Base-by-base conservation (phyloP, 2,113 vertebrate genomes). In the Nematolebias whitei region DNA sequence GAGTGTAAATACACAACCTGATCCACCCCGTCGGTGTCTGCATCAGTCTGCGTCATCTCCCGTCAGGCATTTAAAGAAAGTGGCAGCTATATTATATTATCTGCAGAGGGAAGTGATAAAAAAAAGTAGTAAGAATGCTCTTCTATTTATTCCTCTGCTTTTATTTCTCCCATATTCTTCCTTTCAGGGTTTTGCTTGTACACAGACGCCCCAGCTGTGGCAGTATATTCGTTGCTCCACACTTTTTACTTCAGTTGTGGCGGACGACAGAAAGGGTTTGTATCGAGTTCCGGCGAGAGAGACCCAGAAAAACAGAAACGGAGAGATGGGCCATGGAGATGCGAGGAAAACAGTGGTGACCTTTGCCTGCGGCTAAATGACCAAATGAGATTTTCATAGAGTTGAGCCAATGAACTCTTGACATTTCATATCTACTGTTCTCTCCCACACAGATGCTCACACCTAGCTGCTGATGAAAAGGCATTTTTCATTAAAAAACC, bases 191-290 rank as follows among this genome's bases (percentile, higher is more conserved):
- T 50, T 57, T 59, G 60, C 71, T 67, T 20, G 3, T 41, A 58
- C 49, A 61, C 61, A 62, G 73, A 54, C 65, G 53, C 20, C 70
- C 74, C 85, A 83, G 83, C 86, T 88, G 75, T 47, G 76, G 58
- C 78, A 79, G 47, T 20, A 47, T 47, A 68, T 82, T 70, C 63
- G 32, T 80, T 74, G 84, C 65, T 61, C 24, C 85, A 80, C 44
- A 22, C 2, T 56, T 73, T 35, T 78, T 71, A 49, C 64, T 66
- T 71, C 44, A 57, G 41, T 84, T 86, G 85, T 84, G 51, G 81
- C 69, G 86, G 52, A 74, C 58, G 84, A 87, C 89, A 92, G 84
- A 69, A 63, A 74, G 50, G 66, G 40, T 82, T 84, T 41, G 63
- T 68, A 76, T 63, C 23, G 18, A 66, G 76, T 69, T 83, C 77